Evolutionary conservation across 2,113 vertebrate genomes (phyloP).

Genomic region (Psilopogon haemacephalus): DNA sequence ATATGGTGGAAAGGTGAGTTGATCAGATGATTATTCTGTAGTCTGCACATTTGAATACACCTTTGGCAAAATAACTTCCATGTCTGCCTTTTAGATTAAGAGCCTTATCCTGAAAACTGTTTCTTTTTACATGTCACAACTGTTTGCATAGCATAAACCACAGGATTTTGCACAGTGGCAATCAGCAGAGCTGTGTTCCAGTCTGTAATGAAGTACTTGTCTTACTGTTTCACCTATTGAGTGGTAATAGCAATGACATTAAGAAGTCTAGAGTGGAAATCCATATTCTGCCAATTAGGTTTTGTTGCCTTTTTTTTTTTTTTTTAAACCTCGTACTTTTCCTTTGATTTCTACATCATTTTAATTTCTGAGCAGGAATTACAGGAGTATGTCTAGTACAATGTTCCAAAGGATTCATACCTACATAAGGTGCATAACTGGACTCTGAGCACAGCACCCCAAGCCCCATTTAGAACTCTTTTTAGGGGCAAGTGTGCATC

Average conservation of each 20-base stretch:
- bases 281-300: background rate
- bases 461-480: background rate
- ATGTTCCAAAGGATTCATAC: background rate
- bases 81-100: background rate
- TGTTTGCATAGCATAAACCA: background rate
- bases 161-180: background rate
- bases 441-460: background rate
- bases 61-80: background rate
- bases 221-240: background rate
- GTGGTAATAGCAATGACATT: background rate
- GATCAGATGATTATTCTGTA: background rate
- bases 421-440: background rate
- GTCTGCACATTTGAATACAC: background rate
- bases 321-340: background rate
- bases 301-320: background rate
- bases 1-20: slow-evolving; percentile 77
- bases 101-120: background rate
- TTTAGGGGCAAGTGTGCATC: background rate
- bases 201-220: background rate
- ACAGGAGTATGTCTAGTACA: background rate
- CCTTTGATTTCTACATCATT: background rate
- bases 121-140: background rate
- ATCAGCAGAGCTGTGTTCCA: background rate
- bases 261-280: background rate
- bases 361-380: background rate